Conservation (phyloP, 2,797 vertebrate genomes). For the Rhadinocentrus ornatus region DNA sequence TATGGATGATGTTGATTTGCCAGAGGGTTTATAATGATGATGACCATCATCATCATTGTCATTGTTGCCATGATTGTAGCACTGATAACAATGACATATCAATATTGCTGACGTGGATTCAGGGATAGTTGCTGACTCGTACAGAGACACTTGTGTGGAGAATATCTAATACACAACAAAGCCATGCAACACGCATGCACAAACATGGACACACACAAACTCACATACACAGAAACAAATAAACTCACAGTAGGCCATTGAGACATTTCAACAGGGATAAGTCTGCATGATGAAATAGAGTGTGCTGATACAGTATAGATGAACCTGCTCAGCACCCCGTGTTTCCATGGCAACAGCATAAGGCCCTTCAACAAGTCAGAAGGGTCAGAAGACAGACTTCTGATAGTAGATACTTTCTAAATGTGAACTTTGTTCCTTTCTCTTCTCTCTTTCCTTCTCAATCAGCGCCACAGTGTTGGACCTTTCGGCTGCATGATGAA, state of each 20-base stretch:
- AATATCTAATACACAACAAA: conserved; percentile 31
- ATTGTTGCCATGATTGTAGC: conserved; percentile 2
- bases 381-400: conserved; percentile 60
- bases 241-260: conserved; percentile 40
- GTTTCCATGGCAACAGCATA: conserved; percentile 68
- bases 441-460: conserved; percentile 38
- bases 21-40: conserved; percentile 42
- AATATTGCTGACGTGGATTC: conserved; percentile 29
- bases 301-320: conserved; percentile 72
- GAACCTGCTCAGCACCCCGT: conserved; percentile 50
- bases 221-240: conserved; percentile 14
- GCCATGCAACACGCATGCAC: not conserved
- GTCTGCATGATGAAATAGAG: conserved; percentile 66
- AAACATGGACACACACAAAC: conserved; percentile 24
- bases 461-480: conserved; percentile 42
- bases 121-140: conserved; percentile 44
- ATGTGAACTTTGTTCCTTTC: conserved; percentile 64
- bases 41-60: conserved; percentile 19
- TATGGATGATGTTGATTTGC: conserved; percentile 60
- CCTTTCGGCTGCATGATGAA: conserved; percentile 22
- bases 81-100: conserved; percentile 36
- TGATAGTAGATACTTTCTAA: conserved; percentile 50
- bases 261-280: conserved; percentile 68
- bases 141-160: conserved; percentile 29
- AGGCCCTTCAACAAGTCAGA: conserved; percentile 65